Evolutionary conservation across 2,888 invertebrate genomes (phyloP).

Genomic region (Allophyes oxyacanthae): DNA sequence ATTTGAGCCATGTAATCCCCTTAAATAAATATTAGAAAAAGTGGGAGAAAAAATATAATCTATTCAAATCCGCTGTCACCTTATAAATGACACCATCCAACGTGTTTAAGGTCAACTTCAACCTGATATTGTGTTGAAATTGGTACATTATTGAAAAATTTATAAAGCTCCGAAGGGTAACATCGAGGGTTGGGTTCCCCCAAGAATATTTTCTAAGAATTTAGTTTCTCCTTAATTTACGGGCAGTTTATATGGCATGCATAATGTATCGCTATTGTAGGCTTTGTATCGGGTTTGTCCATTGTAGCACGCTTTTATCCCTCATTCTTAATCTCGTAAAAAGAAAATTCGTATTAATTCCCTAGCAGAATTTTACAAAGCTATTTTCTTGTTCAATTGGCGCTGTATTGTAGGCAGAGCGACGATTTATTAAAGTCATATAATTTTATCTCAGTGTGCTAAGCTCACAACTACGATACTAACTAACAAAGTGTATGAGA

Average conservation of each 20-base stretch:
- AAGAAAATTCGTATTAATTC: conserved; percentile 8
- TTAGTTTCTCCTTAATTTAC: conserved; percentile 58
- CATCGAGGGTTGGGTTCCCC: conserved; percentile 51
- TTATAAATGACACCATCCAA: conserved; percentile 37
- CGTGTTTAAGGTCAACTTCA: conserved; percentile 66
- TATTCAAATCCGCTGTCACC: not conserved
- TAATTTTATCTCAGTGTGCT: too few species aligned
- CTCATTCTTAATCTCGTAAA: conserved; percentile 13
- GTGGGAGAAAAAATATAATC: too few species aligned
- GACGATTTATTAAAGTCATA: too few species aligned
- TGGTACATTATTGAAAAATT: conserved; percentile 72
- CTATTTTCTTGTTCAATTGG: too few species aligned
- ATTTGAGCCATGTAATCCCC: too few species aligned
- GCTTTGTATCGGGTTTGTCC: conserved; percentile 26
- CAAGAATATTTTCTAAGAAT: conserved; percentile 55
- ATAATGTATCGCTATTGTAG: conserved; percentile 56
- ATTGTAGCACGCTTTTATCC: conserved; percentile 37
- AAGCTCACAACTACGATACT: too few species aligned
- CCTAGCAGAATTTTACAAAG: not conserved
- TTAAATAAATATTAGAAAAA: too few species aligned
- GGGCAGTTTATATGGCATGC: conserved; percentile 60
- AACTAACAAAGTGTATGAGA: too few species aligned
- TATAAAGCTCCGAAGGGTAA: conserved; percentile 62
- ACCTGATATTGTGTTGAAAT: conserved; percentile 73
- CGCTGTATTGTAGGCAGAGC: too few species aligned